Percentiles rank a stretch among this genome's conserved stretches.
Evolutionary conservation across 2,113 vertebrate species (phyloP).

Genomic region (Aepyceros melampus): DNA sequence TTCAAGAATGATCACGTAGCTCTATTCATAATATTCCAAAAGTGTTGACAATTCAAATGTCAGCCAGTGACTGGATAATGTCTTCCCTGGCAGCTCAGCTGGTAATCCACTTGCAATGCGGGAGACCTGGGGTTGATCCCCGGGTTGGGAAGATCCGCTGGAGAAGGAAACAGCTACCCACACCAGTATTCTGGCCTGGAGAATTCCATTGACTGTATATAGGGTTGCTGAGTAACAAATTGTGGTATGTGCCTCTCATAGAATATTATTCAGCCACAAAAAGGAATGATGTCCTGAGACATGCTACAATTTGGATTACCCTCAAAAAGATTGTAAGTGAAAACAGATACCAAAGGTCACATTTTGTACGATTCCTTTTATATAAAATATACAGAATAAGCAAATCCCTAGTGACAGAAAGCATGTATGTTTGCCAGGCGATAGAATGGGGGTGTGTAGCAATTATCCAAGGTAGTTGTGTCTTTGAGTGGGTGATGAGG

Average conservation of each 20-base stretch:
- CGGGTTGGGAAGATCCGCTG: background rate
- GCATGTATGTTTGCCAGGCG: background rate
- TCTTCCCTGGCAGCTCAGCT: background rate
- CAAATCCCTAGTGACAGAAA: background rate
- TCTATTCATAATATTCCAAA: background rate
- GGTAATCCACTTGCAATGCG: background rate
- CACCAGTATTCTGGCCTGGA: background rate
- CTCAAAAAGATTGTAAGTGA: background rate
- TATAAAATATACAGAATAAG: background rate
- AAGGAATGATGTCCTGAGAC: background rate
- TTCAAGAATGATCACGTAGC: background rate
- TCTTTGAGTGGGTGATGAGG: background rate
- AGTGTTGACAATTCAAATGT: background rate
- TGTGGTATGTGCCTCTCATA: background rate
- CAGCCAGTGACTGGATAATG: background rate
- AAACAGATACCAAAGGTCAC: background rate
- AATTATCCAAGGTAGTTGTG: background rate
- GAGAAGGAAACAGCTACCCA: background rate
- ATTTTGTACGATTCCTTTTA: background rate
- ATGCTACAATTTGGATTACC: background rate
- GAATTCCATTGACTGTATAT: background rate
- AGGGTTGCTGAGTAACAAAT: background rate
- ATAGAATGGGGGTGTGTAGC: no score
- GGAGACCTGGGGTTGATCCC: background rate
- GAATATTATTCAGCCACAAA: background rate